Base-by-base conservation (phyloP, 2,797 vertebrate species). In the Brotogeris chrysoptera region DNA sequence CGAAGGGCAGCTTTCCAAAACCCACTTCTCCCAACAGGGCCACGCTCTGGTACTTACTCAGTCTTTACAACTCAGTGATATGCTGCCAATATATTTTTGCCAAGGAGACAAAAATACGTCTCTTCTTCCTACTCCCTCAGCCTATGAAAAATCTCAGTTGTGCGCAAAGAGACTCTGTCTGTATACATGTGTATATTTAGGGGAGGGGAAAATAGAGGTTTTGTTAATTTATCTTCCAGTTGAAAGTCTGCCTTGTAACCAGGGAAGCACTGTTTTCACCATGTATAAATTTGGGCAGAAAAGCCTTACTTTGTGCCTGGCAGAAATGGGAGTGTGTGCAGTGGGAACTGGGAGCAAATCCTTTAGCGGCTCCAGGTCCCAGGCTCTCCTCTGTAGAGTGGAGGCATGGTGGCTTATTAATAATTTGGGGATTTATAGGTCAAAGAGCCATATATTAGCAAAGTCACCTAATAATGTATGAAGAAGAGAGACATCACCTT, bases 21-120 rank as follows among this genome's bases (percentile, higher is more conserved):
- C 47, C 63, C 0, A 6, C 80, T 74, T 63, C 63, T 64, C 46
- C 81, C 21, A 65, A 59, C 16, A 1, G 87, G 93, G 93, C 89
- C 52, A 6, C 5, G 27, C 63, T 95, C 69, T 89, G 86, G 71
- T 72, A 69, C 81, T 92, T 92, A 80, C 82, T 95, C 84, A 87
- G 9, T 77, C 95, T 94, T 88, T 97, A 95, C 94, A 95, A 95
- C 86, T 95, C 92, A 68, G 32, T 88, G 90, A 92, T 57, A 46
- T 10, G 64, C 46, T 95, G 93, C 88, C 90, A 94, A 59, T 91
- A 13, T 47, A 89, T 93, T 93, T 96, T 87, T 95, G 93, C 90
- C 80, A 96, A 89, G 69, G 63, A 92, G 93, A 92, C 91, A 86
- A 93, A 97, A 97, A 89, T 83, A 82, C 32, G 34, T 71, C 77